These are phyloP conservation scores for Mallotus villosus DNA, from an alignment of 2,797 vertebrate species.

Conservation along the genomic window DNA sequence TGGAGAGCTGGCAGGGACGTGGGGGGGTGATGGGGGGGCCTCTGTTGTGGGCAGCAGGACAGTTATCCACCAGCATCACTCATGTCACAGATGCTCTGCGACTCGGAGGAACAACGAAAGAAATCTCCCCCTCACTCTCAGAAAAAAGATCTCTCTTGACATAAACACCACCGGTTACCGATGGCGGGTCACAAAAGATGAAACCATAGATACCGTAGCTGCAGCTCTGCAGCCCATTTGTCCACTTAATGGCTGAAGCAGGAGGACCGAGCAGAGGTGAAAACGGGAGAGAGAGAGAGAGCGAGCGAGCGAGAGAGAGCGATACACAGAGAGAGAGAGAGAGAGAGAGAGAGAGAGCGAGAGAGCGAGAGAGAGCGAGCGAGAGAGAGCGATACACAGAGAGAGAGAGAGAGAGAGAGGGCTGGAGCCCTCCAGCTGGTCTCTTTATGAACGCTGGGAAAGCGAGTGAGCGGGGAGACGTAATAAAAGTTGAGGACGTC, in stretches of 20 bases:
- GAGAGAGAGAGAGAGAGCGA: no score
- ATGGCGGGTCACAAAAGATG: neutral
- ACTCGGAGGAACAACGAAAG: conserved; percentile 20
- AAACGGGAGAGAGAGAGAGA: neutral
- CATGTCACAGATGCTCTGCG: conserved; percentile 18
- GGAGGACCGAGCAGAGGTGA: neutral
- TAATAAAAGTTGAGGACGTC: conserved; percentile 22
- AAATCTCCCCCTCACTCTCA: no score
- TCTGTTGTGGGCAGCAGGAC: neutral
- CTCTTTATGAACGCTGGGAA: conserved; percentile 10
- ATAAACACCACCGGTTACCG: neutral
- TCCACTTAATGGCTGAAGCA: neutral
- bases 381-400: no score
- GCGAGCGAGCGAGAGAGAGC: no score
- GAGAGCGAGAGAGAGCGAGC: no score
- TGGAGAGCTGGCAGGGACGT: neutral
- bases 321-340: no score
- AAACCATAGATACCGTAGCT: neutral
- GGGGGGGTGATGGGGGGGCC: neutral
- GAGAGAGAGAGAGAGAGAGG: neutral
- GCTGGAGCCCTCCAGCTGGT: neutral
- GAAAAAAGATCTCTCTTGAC: neutral
- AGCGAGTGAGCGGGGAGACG: conserved; percentile 12
- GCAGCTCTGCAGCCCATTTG: no score
- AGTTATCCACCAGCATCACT: conserved; percentile 7